phyloP scores from a whole-genome alignment of 1,140 invertebrate genomes.

The Brachionus asplanchnoidis region DNA sequence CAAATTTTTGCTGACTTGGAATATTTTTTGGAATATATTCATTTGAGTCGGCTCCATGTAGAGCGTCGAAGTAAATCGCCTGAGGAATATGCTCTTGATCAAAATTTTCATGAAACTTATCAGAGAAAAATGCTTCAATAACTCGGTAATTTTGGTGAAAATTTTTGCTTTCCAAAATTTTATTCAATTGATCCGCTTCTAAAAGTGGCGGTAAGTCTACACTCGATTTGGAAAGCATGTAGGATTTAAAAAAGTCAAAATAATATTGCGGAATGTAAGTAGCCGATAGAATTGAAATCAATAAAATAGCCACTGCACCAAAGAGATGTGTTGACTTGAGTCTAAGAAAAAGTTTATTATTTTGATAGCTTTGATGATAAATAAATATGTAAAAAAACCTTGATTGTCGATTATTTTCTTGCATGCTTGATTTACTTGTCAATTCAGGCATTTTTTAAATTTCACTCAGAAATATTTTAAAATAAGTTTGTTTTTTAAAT shows the following conservation, averaged over 20 bases:
- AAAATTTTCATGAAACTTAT: not conserved
- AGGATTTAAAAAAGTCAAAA: not conserved
- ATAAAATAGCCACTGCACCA: not conserved
- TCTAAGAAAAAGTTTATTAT: not conserved
- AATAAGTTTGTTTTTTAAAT: not conserved
- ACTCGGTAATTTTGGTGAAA: not conserved
- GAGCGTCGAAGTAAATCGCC: conserved; percentile 44
- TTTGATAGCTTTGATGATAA: not conserved
- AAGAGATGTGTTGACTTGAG: not conserved
- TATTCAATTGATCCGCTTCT: not conserved
- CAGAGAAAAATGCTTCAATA: not conserved
- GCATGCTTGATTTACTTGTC: not conserved
- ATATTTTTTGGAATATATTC: conserved; percentile 45
- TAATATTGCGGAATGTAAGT: not conserved
- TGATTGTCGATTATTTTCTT: not conserved
- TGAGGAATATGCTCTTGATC: conserved; percentile 45
- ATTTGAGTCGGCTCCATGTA: conserved; percentile 44
- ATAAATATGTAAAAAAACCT: not conserved
- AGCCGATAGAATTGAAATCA: not conserved
- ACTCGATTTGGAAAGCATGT: not conserved
- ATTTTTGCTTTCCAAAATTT: not conserved
- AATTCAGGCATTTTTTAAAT: not conserved
- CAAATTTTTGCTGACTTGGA: conserved; percentile 44
- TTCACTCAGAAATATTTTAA: not conserved
- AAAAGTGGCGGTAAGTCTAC: not conserved